Percentiles rank a stretch among this genome's conserved stretches.
Conservation (phyloP, 1,140 invertebrate species). For the Eupristina koningsbergeri region DNA sequence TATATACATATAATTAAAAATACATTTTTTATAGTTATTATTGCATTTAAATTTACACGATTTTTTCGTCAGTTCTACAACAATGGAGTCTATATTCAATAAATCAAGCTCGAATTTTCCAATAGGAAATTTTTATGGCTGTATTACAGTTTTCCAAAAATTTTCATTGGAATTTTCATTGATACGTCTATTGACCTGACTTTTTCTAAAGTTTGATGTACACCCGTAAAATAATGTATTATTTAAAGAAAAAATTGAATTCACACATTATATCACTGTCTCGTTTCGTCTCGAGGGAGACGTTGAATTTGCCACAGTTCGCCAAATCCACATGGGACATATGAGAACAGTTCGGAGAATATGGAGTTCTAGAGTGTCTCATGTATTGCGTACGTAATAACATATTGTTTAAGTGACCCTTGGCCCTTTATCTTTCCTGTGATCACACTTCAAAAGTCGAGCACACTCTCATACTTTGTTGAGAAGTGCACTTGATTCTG, state of each 20-base stretch:
- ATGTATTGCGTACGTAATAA: constrained; percentile 57
- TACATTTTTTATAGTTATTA: too few relatives aligned
- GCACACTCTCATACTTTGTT: constrained; percentile 38
- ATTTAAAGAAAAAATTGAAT: constrained; percentile 52
- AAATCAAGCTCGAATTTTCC: too few relatives aligned
- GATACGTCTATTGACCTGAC: not conserved
- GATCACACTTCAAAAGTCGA: constrained; percentile 10
- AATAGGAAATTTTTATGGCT: too few relatives aligned
- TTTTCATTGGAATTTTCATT: too few relatives aligned
- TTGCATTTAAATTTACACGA: too few relatives aligned
- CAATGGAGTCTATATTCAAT: too few relatives aligned
- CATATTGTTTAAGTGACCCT: constrained; percentile 68
- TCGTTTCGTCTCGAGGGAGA: constrained; percentile 60
- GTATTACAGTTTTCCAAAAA: too few relatives aligned
- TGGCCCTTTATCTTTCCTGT: constrained; percentile 46
- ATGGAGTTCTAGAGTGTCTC: constrained; percentile 64
- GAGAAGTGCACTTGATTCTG: constrained; percentile 50
- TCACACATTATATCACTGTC: constrained; percentile 70
- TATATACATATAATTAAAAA: too few relatives aligned
- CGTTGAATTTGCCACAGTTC: not conserved
- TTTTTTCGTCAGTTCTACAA: too few relatives aligned
- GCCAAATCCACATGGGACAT: constrained; percentile 60
- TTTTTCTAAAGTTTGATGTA: not conserved
- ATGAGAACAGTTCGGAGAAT: constrained; percentile 65
- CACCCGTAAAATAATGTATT: not conserved